A percentile compares a stretch with the other conserved stretches of the same genome.
These are phyloP conservation scores for Urophycis tenuis DNA, from an alignment of 2,797 vertebrate species.

Conservation along the genomic window DNA sequence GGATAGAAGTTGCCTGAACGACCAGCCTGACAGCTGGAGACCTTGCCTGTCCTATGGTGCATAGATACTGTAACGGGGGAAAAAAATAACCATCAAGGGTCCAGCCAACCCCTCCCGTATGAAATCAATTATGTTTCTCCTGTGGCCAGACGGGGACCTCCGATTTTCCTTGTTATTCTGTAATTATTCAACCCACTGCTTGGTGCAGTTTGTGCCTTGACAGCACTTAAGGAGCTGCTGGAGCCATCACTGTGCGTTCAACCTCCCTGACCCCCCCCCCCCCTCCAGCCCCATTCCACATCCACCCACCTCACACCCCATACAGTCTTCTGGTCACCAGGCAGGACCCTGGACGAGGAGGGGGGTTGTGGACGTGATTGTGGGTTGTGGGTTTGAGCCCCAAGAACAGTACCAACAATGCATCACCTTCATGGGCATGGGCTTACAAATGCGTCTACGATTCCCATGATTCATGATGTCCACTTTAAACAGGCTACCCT, in stretches of 20 bases:
- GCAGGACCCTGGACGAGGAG: background rate
- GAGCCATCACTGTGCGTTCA: slow-evolving; percentile 41
- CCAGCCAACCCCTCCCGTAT: slow-evolving; percentile 24
- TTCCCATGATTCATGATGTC: background rate
- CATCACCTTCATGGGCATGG: background rate
- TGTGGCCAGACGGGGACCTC: slow-evolving; percentile 62
- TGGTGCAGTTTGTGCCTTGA: slow-evolving; percentile 50
- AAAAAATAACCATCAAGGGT: background rate
- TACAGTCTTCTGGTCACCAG: background rate
- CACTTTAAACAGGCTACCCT: background rate
- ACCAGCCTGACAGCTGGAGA: slow-evolving; percentile 51
- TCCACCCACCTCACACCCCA: slow-evolving; percentile 7
- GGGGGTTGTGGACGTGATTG: background rate
- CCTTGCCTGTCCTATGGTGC: slow-evolving; percentile 63
- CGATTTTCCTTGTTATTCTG: slow-evolving; percentile 52
- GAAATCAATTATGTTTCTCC: slow-evolving; percentile 67
- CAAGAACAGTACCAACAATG: background rate
- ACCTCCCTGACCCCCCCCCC: slow-evolving; percentile 24
- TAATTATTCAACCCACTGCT: slow-evolving; percentile 59
- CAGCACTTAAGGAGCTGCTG: slow-evolving; percentile 54
- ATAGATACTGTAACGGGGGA: slow-evolving; percentile 2
- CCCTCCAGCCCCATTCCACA: slow-evolving; percentile 19
- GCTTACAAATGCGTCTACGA: background rate
- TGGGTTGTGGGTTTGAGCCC: background rate
- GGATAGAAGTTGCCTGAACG: slow-evolving; percentile 49